Evolutionary conservation across 2,113 vertebrate genomes (phyloP).

Genomic region (Osmerus eperlanus): DNA sequence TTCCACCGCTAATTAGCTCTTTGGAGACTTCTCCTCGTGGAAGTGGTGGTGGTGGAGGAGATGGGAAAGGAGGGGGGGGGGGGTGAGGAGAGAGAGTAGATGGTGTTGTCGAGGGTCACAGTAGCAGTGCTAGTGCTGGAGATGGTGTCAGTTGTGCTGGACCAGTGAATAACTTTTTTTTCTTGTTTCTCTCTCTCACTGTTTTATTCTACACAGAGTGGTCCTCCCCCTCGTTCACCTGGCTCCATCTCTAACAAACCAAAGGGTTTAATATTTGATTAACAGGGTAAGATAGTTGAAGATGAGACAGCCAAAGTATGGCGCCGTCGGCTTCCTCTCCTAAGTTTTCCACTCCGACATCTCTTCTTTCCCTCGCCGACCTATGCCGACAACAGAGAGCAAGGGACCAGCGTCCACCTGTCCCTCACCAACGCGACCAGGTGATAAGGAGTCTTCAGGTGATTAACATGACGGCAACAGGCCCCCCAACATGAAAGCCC

Average conservation of each 20-base stretch:
- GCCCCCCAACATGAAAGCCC: constrained; percentile 77
- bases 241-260: not conserved
- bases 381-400: constrained; percentile 12
- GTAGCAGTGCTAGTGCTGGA: constrained; percentile 24
- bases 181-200: not conserved
- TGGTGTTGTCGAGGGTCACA: constrained; percentile 76
- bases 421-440: constrained; percentile 47
- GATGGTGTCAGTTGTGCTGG: constrained; percentile 5
- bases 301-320: not conserved
- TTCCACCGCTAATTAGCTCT: constrained; percentile 99
- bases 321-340: not conserved
- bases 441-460: constrained; percentile 52
- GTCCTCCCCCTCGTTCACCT: not conserved
- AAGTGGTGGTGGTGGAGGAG: constrained; percentile 72
- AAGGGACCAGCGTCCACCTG: constrained; percentile 41
- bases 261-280: constrained; percentile 78
- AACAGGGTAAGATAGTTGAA: constrained; percentile 33
- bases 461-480: constrained; percentile 69
- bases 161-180: not conserved
- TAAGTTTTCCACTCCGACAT: no score
- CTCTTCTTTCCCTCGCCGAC: not conserved
- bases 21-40: constrained; percentile 98
- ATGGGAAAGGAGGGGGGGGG: constrained; percentile 57
- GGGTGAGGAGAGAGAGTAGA: constrained; percentile 83
- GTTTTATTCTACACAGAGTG: not conserved